Conservation (phyloP, 2,888 invertebrate genomes). For the Hyposoter dolosus region DNA sequence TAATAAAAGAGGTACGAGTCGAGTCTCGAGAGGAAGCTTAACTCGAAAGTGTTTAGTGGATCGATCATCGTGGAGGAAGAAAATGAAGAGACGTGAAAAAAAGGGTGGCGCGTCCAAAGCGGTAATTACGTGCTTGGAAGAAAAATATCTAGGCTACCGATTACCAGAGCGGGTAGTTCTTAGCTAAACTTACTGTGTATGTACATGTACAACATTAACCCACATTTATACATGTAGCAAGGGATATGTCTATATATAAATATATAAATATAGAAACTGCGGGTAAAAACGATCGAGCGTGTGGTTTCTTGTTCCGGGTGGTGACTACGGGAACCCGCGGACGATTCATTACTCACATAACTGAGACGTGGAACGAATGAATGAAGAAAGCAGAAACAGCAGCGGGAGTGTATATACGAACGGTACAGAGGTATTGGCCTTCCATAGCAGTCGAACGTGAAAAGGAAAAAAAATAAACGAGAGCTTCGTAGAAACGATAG, state of each 20-base stretch:
- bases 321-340: conserved; percentile 51
- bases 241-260: conserved; percentile 1
- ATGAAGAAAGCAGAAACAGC: conserved; percentile 69
- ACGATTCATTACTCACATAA: conserved; percentile 78
- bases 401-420: conserved; percentile 24
- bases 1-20: background rate
- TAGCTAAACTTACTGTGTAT: conserved; percentile 40
- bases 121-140: conserved; percentile 78
- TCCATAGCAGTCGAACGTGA: conserved; percentile 8
- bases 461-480: conserved; percentile 55
- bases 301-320: conserved; percentile 60
- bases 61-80: conserved; percentile 39
- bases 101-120: conserved; percentile 62
- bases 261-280: conserved; percentile 3
- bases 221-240: conserved; percentile 21
- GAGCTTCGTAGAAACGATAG: conserved; percentile 62
- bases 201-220: conserved; percentile 33
- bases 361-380: conserved; percentile 80
- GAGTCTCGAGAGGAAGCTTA: background rate
- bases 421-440: conserved; percentile 26
- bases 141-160: conserved; percentile 78
- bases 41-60: conserved; percentile 17
- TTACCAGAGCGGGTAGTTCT: conserved; percentile 72
- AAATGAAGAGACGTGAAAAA: conserved; percentile 35
- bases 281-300: conserved; percentile 62